A percentile compares a stretch with the other conserved stretches of the same genome.
Conservation (phyloP, 2,888 invertebrate species). For the Cylloceria caligata region DNA sequence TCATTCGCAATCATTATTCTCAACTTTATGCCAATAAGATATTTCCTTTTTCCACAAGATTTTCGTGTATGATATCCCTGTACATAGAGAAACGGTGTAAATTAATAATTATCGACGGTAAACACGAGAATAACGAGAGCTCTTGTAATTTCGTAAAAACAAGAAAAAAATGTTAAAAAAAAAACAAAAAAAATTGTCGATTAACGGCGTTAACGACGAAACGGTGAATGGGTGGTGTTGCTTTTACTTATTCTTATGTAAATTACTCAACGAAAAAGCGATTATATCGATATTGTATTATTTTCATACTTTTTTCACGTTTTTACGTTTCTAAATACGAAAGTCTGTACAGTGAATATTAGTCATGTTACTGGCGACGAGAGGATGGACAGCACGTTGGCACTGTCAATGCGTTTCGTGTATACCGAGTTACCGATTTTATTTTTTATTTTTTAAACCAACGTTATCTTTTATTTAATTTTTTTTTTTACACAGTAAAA, state of each 20-base stretch:
- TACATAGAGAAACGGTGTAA: slow-evolving; percentile 78
- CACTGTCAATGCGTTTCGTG: slow-evolving; percentile 50
- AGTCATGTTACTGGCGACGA: slow-evolving; percentile 55
- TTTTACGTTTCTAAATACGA: slow-evolving; percentile 17
- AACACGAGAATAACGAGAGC: slow-evolving; percentile 73
- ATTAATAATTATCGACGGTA: slow-evolving; percentile 77
- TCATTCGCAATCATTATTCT: slow-evolving; percentile 54
- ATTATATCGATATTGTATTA: slow-evolving; percentile 20
- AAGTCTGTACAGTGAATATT: slow-evolving; percentile 39
- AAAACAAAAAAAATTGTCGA: slow-evolving; percentile 70
- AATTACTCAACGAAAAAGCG: slow-evolving; percentile 32
- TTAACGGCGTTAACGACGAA: slow-evolving; percentile 54
- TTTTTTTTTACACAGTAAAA: slow-evolving; percentile 21
- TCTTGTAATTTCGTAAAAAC: slow-evolving; percentile 79
- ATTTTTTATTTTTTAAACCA: slow-evolving; percentile 46
- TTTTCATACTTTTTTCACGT: slow-evolving; percentile 28
- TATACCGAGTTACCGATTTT: slow-evolving; percentile 63
- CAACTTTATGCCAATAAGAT: slow-evolving; percentile 51
- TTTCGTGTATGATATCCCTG: slow-evolving; percentile 77
- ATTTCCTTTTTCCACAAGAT: slow-evolving; percentile 49
- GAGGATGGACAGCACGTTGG: slow-evolving; percentile 60
- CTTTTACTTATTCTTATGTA: slow-evolving; percentile 60
- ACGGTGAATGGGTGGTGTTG: slow-evolving; percentile 68
- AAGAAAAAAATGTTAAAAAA: too few relatives aligned
- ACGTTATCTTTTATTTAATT: too few relatives aligned